These are phyloP conservation scores for Halichoerus grypus DNA, from an alignment of 2,113 vertebrate species.

Conservation along the genomic window DNA sequence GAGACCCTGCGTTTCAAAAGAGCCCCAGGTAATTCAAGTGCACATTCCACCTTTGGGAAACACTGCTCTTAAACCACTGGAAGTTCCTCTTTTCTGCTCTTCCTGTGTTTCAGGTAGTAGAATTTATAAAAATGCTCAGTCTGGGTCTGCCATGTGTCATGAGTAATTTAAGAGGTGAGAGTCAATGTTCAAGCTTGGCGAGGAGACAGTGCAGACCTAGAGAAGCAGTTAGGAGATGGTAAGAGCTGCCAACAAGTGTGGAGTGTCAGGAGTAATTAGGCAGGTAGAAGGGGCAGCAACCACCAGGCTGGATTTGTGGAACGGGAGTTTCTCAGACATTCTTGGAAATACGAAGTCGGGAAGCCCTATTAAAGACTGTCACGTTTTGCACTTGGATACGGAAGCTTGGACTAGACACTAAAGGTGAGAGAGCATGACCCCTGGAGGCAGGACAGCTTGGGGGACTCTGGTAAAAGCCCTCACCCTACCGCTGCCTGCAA, in stretches of 20 bases:
- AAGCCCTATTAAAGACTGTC: not conserved
- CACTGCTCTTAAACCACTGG: not conserved
- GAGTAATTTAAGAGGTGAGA: not conserved
- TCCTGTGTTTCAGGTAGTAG: not conserved
- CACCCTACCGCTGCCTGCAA: not conserved
- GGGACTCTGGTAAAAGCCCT: fast-evolving
- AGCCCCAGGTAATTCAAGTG: not conserved
- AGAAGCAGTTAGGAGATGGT: not conserved
- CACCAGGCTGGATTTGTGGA: not conserved
- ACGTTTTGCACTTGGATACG: not conserved
- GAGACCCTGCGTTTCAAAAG: not conserved
- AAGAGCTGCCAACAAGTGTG: no score
- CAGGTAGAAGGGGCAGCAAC: not conserved
- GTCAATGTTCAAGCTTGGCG: not conserved
- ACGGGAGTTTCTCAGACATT: not conserved
- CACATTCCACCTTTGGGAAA: not conserved
- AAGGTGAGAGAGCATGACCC: not conserved
- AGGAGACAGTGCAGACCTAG: not conserved
- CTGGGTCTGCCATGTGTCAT: not conserved
- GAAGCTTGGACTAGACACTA: not conserved
- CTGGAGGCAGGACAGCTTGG: not conserved
- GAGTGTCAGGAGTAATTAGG: not conserved
- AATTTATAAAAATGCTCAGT: not conserved
- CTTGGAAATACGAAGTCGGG: not conserved
- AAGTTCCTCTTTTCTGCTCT: not conserved